Evolutionary conservation across 2,113 vertebrate genomes (phyloP).

Genomic region (Percina caprodes): DNA sequence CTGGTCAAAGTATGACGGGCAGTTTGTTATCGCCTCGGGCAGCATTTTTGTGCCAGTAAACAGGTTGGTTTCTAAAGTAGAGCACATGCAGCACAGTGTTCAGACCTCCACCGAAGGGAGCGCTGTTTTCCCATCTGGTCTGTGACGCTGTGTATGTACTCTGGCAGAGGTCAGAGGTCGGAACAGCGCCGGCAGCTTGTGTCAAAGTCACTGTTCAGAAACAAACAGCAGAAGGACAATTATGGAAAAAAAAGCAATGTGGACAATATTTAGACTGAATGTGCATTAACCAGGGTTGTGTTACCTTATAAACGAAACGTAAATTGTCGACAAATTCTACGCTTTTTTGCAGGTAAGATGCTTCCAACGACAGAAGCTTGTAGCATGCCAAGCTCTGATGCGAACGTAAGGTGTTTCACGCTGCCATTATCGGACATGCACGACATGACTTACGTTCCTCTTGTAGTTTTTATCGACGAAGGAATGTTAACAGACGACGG

Average conservation of each 20-base stretch:
- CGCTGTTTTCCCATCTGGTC: slow-evolving; percentile 8
- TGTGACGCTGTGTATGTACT: slow-evolving; percentile 13
- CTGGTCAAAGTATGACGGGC: neutral
- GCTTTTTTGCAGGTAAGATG: slow-evolving; percentile 16
- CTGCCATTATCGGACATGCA: slow-evolving; percentile 13
- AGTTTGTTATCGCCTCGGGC: neutral
- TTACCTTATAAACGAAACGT: neutral
- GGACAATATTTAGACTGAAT: accelerated
- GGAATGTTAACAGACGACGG: accelerated
- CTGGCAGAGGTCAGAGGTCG: slow-evolving; percentile 17
- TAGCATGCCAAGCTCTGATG: neutral
- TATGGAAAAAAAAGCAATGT: neutral
- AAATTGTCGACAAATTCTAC: neutral
- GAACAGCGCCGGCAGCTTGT: neutral
- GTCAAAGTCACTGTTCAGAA: neutral
- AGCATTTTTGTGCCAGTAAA: slow-evolving; percentile 27
- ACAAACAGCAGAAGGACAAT: slow-evolving; percentile 1
- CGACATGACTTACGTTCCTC: no score
- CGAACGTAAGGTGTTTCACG: neutral
- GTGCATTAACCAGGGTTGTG: accelerated
- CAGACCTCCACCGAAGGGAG: slow-evolving; percentile 70
- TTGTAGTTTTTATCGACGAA: accelerated
- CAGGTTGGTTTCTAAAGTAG: neutral
- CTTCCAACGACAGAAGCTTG: neutral
- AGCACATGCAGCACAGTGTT: neutral